A percentile compares a stretch with the other conserved stretches of the same genome.
phyloP scores from a whole-genome alignment of 2,113 vertebrate genomes.

The Tonatia bakeri region DNA sequence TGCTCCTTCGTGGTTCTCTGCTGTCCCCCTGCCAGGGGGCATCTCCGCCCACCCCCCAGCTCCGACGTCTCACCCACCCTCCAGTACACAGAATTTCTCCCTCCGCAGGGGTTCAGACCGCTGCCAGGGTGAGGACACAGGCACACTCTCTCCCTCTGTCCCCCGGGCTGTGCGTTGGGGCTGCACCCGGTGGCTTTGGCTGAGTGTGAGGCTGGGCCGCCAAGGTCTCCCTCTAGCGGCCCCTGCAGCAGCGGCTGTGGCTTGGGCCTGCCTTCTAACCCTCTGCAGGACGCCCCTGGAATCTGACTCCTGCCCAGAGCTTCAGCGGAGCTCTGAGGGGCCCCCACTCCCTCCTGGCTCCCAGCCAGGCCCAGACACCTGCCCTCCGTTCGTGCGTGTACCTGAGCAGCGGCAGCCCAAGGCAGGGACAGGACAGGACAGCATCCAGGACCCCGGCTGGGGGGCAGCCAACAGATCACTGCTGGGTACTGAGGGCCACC shows the following conservation, averaged over 20 bases:
- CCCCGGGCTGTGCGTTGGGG: fast-evolving
- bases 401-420: not conserved
- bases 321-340: not conserved
- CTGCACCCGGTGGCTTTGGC: not conserved
- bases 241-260: not conserved
- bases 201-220: not conserved
- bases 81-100: not conserved
- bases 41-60: not conserved
- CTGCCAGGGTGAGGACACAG: no score
- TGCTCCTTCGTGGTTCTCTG: not conserved
- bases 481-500: not conserved
- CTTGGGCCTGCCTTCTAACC: fast-evolving
- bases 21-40: not conserved
- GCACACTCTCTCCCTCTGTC: not conserved
- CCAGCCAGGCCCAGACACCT: fast-evolving
- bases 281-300: fast-evolving
- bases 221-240: slow-evolving; percentile 58
- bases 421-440: not conserved
- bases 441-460: not conserved
- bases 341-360: not conserved
- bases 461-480: not conserved
- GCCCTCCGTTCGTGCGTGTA: not conserved
- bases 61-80: not conserved
- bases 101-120: not conserved
- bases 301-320: fast-evolving